Base-by-base conservation (phyloP, 2,888 invertebrate species). In the Drosophila pseudotakahashii region DNA sequence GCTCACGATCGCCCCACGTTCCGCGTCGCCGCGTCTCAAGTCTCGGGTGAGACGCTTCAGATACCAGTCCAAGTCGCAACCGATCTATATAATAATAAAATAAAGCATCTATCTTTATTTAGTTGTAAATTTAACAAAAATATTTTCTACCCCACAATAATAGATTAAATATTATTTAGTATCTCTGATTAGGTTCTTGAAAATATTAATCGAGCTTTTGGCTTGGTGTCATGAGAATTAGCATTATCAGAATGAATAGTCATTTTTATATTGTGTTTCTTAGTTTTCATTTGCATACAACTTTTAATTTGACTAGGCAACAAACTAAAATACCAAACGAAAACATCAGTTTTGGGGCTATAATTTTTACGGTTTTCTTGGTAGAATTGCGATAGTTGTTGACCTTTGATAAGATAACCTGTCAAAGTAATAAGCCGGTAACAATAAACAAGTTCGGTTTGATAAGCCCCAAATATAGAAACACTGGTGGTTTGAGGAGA, bases 31-130 rank as follows among this genome's bases (percentile, higher is more conserved):
- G 9, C 88, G 88, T 1, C 88, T 71, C 26, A 88, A 5, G 44
- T 90, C 81, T 13, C 87, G 75, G 30, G 85, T 89, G 14, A 91
- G 70, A 0, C 86, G 84, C 48, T 81, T 75, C n/a, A 91, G 67
- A 67, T 91, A 90, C 19, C 81, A 79, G 41, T 92, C 91, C 67
- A 91, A 69, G 62, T 91, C 90, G 44, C 87, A 83, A 41, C 91
- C 92, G 59, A 91, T 89, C 26, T 26, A 26, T 26, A 26, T 26
- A 1, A 2, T 26, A 26, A 26, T 6, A 26, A 26, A 10, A 44
- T 23, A 44, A 6, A 44, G 16, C 41, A 34, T 34, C 34, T 34
- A 5, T 34, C 11, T 4, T 11, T 34, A 11, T 0, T 9, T 30
- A 30, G 30, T 30, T 30, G 30, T 30, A 30, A 30, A 30, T 30